Base-by-base conservation (phyloP, 2,888 invertebrate genomes). In the Aricia artaxerxes region DNA sequence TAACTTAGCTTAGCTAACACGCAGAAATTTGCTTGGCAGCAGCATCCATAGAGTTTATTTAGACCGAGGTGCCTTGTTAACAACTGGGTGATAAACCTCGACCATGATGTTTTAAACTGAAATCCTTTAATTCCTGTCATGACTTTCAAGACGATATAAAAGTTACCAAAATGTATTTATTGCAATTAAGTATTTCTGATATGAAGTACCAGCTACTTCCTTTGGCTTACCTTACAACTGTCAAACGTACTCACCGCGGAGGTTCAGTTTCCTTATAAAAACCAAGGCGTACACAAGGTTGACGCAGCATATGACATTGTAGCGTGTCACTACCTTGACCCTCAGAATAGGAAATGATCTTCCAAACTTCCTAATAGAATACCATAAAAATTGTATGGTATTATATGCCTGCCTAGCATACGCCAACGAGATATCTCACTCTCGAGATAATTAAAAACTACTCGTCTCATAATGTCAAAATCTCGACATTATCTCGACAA, bases 241-340 rank as follows among this genome's bases (percentile, higher is more conserved):
- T 24, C 75, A 24, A 49, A 49, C 49, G 44, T 75, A 44, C 44
- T n/a, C 24, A 44, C 6, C 4, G 4, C 13, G 4, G 4, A 16
- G 16, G 57, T 16, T 57, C 44, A 75, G 9, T 75, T n/a, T 75
- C 75, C 75, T 44, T 75, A 75, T 75, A 44, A 75, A 44, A 75
- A 75, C 75, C 44, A 75, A 75, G 75, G 75, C 75, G 44, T 5
- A 24, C 11, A 75, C 75, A 75, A 75, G 75, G 75, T 75, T 75
- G 44, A 24, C 49, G 5, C 3, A 64, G 40, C 40, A 49, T 44
- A 75, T 75, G 49, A 75, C 75, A 75, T 75, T 75, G 44, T 75
- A 24, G 73, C 73, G 44, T 40, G 73, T 40, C 38, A 40, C 16
- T 38, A n/a, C 75, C 75, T 75, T 75, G 75, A 75, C 75, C 75